Evolutionary conservation across 2,888 invertebrate species (phyloP).

Genomic region (Sclerodermus sp.): DNA sequence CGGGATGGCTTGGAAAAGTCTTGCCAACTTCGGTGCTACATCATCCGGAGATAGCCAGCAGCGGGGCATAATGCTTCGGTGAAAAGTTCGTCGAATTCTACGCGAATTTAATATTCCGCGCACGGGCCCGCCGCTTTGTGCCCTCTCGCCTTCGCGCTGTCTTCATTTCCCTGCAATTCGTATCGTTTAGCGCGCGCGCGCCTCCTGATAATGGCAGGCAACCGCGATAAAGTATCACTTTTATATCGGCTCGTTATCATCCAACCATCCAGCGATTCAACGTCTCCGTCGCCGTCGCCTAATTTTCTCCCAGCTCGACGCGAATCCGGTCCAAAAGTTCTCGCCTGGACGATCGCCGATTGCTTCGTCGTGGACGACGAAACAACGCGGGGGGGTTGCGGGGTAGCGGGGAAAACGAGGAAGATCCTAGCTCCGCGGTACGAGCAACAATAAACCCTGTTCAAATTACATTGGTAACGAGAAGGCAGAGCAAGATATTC

Average conservation of each 20-base stretch:
- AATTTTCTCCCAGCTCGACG: too few relatives aligned
- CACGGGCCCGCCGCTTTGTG: conserved; percentile 31
- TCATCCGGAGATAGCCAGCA: conserved; percentile 49
- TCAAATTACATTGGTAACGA: conserved; percentile 40
- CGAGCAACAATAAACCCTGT: conserved; percentile 32
- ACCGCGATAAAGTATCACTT: too few relatives aligned
- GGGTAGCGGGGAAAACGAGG: background rate
- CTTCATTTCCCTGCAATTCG: conserved; percentile 1
- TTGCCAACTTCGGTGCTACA: conserved; percentile 54
- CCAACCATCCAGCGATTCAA: background rate
- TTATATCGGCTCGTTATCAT: background rate
- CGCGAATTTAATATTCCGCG: conserved; percentile 54
- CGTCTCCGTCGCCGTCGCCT: background rate
- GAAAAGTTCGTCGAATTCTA: conserved; percentile 53
- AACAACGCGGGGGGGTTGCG: background rate
- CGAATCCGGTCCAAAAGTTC: too few relatives aligned
- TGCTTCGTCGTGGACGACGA: too few relatives aligned
- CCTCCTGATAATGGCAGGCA: too few relatives aligned
- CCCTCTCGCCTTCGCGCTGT: background rate
- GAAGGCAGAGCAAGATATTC: conserved; percentile 32
- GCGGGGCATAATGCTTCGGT: conserved; percentile 41
- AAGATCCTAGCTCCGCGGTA: conserved; percentile 16
- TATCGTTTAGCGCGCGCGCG: background rate
- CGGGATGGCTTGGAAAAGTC: conserved; percentile 30
- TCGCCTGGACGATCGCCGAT: too few relatives aligned